These are phyloP conservation scores for Pampusana beccarii DNA, from an alignment of 2,113 vertebrate genomes.

Conservation along the genomic window DNA sequence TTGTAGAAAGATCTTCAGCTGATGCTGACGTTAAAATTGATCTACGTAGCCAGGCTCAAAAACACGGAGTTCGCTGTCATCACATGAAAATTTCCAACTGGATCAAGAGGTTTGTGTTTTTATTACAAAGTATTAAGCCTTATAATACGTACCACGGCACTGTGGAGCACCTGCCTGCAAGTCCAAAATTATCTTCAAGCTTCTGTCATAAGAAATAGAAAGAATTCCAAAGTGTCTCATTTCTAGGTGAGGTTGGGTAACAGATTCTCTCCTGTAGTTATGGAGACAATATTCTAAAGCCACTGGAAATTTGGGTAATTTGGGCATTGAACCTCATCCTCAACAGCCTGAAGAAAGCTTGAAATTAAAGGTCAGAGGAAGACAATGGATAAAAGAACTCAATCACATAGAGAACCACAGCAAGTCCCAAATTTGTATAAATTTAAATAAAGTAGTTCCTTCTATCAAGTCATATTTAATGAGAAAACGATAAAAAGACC, in stretches of 20 bases:
- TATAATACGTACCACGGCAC: rapidly evolving
- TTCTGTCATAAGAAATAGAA: neutral
- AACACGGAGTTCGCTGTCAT: neutral
- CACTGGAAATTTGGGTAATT: neutral
- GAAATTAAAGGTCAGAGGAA: neutral
- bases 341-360: neutral
- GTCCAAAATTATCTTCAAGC: neutral
- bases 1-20: neutral
- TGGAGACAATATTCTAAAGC: neutral
- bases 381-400: neutral
- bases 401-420: neutral
- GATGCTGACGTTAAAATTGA: neutral
- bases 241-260: neutral
- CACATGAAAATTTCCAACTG: neutral
- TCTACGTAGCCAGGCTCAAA: neutral
- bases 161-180: neutral
- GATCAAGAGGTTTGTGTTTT: neutral
- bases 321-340: neutral
- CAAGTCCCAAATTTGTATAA: neutral
- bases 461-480: neutral
- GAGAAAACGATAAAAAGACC: neutral
- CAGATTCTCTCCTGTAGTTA: neutral
- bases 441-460: neutral
- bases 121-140: neutral
- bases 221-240: neutral